Base-by-base conservation (phyloP, 1,140 invertebrate species). In the Calliphora vicina region DNA sequence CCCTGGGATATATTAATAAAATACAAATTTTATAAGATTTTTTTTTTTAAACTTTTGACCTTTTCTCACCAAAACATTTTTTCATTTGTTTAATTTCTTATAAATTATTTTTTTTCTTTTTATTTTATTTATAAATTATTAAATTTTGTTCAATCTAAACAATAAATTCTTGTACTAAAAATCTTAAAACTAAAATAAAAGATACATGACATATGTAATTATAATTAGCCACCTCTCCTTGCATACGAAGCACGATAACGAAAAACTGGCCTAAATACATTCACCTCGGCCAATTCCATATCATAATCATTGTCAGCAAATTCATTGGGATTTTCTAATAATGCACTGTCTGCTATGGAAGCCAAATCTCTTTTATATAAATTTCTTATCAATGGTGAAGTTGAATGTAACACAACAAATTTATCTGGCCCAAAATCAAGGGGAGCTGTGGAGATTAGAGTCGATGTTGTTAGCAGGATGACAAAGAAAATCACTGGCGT, bases 211-310 rank as follows among this genome's bases (percentile, higher is more conserved):
- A n/a, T n/a, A n/a, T n/a, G n/a, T n/a, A 42, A 57, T 50, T 13
- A 17, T 29, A 13, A 45, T 83, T 80, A 83, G 1, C 82, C 82
- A 80, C 57, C 74, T 15, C 26, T 25, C n/a, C 82, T 78, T 12
- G 86, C 84, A 74, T 86, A 81, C 25, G 86, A 84, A 12, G 86
- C 84, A 23, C 88, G 87, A 83, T 90, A 90, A 6, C 88, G 87
- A 67, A 89, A 89, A 0, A 89, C 80, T 10, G 88, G 88, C 10
- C 88, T 87, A 73, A 89, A 89, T 0, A 89, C 86, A 85, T 89
- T 88, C 0, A 89, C 87, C 80, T 89, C 88, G 0, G 88, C 88
- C 43, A 89, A 81, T 42, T 89, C 87, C 88, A 89, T 82, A 78
- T 89, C 88, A 84, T 88, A 86, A 25, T 84, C 80, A 1, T 80